Percentiles rank a stretch among this genome's conserved stretches.
These are phyloP conservation scores for Cistogaster globosa DNA, from an alignment of 2,888 invertebrate species.

Conservation along the genomic window DNA sequence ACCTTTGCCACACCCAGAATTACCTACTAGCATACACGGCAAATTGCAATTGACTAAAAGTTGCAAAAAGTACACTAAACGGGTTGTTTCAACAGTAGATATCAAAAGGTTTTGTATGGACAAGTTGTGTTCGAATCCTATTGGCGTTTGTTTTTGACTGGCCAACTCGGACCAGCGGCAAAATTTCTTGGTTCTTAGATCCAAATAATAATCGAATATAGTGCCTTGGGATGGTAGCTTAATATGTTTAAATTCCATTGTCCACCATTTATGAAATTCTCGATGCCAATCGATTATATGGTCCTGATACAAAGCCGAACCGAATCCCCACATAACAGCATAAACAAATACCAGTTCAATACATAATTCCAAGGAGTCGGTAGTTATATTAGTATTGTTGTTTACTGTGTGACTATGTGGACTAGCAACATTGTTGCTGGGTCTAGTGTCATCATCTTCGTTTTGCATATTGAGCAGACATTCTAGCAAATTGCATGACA, in stretches of 20 bases:
- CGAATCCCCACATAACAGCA: conserved; percentile 96
- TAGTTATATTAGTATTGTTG: conserved; percentile 86
- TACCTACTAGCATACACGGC: conserved; percentile 95
- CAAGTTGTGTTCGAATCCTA: conserved; percentile 88
- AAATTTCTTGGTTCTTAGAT: conserved; percentile 92
- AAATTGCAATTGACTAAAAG: conserved; percentile 89
- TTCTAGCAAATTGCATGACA: conserved; percentile 94
- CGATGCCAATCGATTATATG: conserved; percentile 95
- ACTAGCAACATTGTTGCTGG: conserved; percentile 42
- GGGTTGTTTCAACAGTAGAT: conserved; percentile 94
- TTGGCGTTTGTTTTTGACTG: conserved; percentile 83
- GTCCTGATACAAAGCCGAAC: conserved; percentile 95
- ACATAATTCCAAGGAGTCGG: conserved; percentile 86
- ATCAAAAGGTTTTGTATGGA: conserved; percentile 93
- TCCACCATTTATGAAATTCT: conserved; percentile 98
- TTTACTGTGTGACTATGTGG: conserved; percentile 73
- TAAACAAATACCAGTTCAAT: conserved; percentile 96
- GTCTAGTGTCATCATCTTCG: conserved; percentile 22
- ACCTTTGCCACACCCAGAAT: conserved; percentile 95
- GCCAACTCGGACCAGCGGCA: conserved; percentile 91
- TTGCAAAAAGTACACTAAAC: conserved; percentile 94
- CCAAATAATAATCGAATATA: conserved; percentile 95
- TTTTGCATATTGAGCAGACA: conserved; percentile 86
- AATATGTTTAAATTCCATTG: conserved; percentile 94
- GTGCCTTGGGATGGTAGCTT: conserved; percentile 93